Conservation (phyloP, 1,140 invertebrate genomes). For the Ceratina japonica region DNA sequence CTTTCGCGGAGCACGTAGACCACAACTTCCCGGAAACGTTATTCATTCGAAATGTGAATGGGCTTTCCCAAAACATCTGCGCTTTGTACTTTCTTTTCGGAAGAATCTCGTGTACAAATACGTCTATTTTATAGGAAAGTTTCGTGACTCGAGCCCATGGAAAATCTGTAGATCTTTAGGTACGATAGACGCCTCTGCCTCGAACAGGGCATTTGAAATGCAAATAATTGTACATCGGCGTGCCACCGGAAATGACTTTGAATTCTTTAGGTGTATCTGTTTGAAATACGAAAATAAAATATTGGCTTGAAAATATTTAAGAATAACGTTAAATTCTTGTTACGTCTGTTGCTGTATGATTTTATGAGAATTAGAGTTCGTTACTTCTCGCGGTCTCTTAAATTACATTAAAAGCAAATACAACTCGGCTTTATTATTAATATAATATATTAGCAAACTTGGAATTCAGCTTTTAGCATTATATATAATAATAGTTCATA, state of each 20-base stretch:
- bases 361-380: background rate
- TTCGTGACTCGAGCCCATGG: background rate
- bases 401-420: background rate
- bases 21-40: background rate
- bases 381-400: background rate
- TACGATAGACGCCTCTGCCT: background rate
- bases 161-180: background rate
- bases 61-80: background rate
- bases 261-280: background rate
- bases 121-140: background rate
- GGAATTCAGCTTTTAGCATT: no score
- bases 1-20: background rate
- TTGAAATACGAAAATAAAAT: background rate
- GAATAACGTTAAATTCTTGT: no score
- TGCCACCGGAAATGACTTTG: conserved; percentile 29
- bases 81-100: background rate
- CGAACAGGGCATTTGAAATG: conserved; percentile 28
- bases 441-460: no score
- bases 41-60: background rate
- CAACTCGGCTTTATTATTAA: background rate
- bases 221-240: conserved; percentile 21
- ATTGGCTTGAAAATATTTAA: background rate
- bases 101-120: background rate
- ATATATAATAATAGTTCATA: background rate
- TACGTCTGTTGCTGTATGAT: no score